Conservation (phyloP, 2,797 vertebrate species). For the Ptychobarbus kaznakovi region DNA sequence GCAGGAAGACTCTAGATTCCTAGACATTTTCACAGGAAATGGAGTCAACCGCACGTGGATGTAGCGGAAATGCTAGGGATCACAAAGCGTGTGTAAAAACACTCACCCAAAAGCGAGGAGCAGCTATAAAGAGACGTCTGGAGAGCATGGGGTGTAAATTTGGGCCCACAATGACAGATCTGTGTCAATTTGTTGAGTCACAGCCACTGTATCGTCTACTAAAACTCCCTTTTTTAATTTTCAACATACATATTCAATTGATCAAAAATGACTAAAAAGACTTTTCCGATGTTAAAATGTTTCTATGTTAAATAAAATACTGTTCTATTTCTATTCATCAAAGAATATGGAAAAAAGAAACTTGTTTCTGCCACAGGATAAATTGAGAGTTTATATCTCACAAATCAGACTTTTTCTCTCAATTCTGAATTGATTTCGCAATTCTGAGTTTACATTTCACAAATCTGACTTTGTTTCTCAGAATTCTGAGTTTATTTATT, state of each 20-base stretch:
- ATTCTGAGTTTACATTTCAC: no score
- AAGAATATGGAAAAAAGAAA: not conserved
- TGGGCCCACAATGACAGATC: not conserved
- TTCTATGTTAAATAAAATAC: not conserved
- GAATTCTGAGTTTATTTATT: no score
- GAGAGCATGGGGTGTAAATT: not conserved
- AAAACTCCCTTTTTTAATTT: not conserved
- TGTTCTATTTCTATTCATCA: not conserved
- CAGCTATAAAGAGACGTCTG: conserved; percentile 2
- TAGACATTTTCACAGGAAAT: conserved; percentile 12
- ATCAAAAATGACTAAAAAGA: not conserved
- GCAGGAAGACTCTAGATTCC: not conserved
- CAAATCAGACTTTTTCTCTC: no score
- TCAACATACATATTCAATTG: not conserved
- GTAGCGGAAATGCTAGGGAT: conserved; percentile 19
- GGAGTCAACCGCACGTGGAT: not conserved
- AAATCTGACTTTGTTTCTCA: no score
- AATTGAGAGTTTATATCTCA: no score
- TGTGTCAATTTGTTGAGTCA: not conserved
- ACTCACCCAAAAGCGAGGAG: not conserved
- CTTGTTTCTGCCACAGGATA: not conserved
- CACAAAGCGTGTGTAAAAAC: conserved; percentile 19
- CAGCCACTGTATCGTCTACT: not conserved
- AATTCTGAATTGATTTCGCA: no score
- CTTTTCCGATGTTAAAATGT: not conserved